Evolutionary conservation across 2,113 vertebrate genomes (phyloP).

Genomic region (Erythrocercus mccallii): DNA sequence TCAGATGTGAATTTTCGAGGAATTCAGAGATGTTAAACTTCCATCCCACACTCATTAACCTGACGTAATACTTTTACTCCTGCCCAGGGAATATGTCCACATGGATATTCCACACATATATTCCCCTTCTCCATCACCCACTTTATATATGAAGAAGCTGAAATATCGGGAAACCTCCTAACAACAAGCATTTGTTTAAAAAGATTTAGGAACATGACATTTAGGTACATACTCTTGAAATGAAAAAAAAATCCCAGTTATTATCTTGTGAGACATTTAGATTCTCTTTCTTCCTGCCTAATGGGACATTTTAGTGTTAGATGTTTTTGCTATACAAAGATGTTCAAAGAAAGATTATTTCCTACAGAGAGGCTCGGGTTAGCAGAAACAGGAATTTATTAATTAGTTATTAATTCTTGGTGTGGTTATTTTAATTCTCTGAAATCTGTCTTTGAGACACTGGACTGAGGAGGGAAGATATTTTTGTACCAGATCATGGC

Average conservation of each 20-base stretch:
- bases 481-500: background rate
- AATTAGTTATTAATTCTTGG: background rate
- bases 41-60: accelerated
- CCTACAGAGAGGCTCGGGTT: background rate
- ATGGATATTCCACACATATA: accelerated
- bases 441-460: background rate
- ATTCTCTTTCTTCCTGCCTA: background rate
- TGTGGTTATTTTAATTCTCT: background rate
- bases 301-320: background rate
- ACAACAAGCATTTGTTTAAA: background rate
- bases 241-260: background rate
- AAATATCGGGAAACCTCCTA: background rate
- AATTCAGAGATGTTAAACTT: background rate
- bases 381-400: background rate
- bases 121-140: background rate
- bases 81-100: accelerated
- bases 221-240: background rate
- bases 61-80: background rate
- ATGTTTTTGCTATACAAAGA: background rate
- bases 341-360: background rate
- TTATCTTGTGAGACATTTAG: background rate
- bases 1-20: background rate
- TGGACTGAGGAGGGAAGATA: background rate
- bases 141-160: background rate
- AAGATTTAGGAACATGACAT: background rate